Base-by-base conservation (phyloP, 2,797 vertebrate species). In the Agapornis canus region DNA sequence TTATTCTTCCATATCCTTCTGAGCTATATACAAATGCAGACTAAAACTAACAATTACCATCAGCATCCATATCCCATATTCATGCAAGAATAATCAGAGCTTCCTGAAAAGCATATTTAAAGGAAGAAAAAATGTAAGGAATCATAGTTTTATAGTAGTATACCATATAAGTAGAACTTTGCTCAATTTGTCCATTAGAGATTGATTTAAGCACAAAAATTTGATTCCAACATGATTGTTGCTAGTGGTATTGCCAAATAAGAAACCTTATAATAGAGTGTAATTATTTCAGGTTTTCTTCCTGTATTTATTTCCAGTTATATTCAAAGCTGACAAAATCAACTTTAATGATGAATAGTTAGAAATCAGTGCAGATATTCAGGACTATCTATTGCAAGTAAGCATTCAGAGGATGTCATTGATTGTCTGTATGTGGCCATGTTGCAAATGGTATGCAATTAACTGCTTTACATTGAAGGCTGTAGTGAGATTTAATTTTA, bases 401-500 rank as follows among this genome's bases (percentile, higher is more conserved):
- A 65, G 11, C 59, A 57, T 86, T 82, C 51, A 54, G 70, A 86
- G 35, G 19, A 51, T 71, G 59, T 48, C 6, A 25, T 64, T 88
- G 59, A 89, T 91, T 88, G 69, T 47, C 43, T 78, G 14, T 56
- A 26, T 89, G 47, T 81, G 70, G 63, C 66, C 42, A 59, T 8
- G 8, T 15, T 72, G 70, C 54, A 78, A 75, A 26, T 43, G 17
- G 77, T 86, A 3, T 86, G 11, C 86, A 78, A 86, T 95, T 87
- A 91, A 86, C 80, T 86, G 73, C 54, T 70, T 86, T 90, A 52
- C 45, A 79, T 27, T 7, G 2, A 39, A 82, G 17, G n/a, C 54
- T 71, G n/a, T 68, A 64, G 39, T 31, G 73, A 90, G 42, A 86
- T 94, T 73, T 88, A 68, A 72, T 89, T 90, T 90, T 86, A 65